Base-by-base conservation (phyloP, 2,113 vertebrate genomes). In the Lasiurus cinereus region DNA sequence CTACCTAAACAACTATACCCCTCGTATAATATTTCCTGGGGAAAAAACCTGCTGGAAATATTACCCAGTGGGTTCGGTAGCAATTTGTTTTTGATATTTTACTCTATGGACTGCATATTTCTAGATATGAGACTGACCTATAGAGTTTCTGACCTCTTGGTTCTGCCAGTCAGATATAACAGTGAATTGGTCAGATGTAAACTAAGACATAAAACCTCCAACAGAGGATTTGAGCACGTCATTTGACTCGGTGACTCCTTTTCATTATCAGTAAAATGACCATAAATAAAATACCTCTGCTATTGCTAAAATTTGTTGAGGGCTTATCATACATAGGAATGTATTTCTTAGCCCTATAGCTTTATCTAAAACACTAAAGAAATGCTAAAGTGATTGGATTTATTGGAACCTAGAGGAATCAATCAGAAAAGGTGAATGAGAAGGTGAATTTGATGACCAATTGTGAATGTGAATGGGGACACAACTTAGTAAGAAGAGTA, bases 221-320 rank as follows among this genome's bases (percentile, higher is more conserved):
- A 74, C 50, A 48, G 52, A 77, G 24, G 43, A 73, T 91, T 48
- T 29, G 5, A 27, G 2, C 21, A 31, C 36, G 2, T 69, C 78
- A 62, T 43, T 29, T 77, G 39, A 52, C 21, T 72, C 39, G 76
- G 54, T 66, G 4, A 66, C 27, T 93, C 21, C 6, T 50, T 88
- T 66, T 78, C 39, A n/a, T 74, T 92, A 21, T 72, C 50, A 73
- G 8, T 78, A 86, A 83, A 96, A 94, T 94, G 10, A 82, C 31
- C 72, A 8, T 36, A 64, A 64, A 14, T 33, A 88, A 82, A 43
- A 2, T 2, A 73, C 3, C 10, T 72, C 12, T n/a, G 66, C 43
- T 72, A 77, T 0, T 52, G 52, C 33, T 70, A 78, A 86, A 69
- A 54, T 59, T 70, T 93, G 70, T 24, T 52, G 79, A 52, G 14